Base-by-base conservation (phyloP, 2,113 vertebrate genomes). In the Megaptera novaeangliae region DNA sequence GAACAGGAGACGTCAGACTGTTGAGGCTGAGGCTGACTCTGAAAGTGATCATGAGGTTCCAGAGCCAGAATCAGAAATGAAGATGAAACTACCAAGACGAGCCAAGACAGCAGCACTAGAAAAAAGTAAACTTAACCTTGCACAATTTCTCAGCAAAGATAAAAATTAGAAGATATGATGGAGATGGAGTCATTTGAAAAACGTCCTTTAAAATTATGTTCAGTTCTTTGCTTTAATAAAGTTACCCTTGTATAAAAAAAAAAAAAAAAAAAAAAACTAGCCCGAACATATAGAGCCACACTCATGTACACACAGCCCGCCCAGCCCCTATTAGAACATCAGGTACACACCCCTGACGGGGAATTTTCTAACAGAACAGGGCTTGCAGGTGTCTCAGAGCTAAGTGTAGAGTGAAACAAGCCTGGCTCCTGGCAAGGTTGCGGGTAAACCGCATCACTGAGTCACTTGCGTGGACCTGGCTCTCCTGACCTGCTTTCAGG, bases 71-170 rank as follows among this genome's bases (percentile, higher is more conserved):
- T 91, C 98, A 49, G 36, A 96, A 90, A 94, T 98, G 72, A 97
- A 82, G 91, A 96, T 98, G 21, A 99, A 99, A 94, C 98, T 99
- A 52, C 99, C 99, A 29, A 98, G 99, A 82, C 98, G 99, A 94
- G 99, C 99, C 21, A 99, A 99, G 98, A 98, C 98, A 15, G 97
- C 98, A 74, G 99, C 99, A 34, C 75, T 99, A 82, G 99, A 99
- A 92, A 99, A 99, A 98, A 99, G 99, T 3, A 99, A 99, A 98
- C 98, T 99, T 97, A 99, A 99, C 96, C 98, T 99, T 63, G 98
- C 98, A 49, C 10, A 29, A 0, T 98, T 99, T 88, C 97, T 99
- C 95, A 97, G 95, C 74, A 98, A 98, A 91, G 99, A 99, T 91
- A 80, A 74, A 20, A 93, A 89, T 89, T 36, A 98, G 87, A 59